Percentiles rank a stretch among this genome's conserved stretches.
These are phyloP conservation scores for Dicrostonyx torquatus DNA, from an alignment of 2,797 vertebrate genomes.

Conservation along the genomic window DNA sequence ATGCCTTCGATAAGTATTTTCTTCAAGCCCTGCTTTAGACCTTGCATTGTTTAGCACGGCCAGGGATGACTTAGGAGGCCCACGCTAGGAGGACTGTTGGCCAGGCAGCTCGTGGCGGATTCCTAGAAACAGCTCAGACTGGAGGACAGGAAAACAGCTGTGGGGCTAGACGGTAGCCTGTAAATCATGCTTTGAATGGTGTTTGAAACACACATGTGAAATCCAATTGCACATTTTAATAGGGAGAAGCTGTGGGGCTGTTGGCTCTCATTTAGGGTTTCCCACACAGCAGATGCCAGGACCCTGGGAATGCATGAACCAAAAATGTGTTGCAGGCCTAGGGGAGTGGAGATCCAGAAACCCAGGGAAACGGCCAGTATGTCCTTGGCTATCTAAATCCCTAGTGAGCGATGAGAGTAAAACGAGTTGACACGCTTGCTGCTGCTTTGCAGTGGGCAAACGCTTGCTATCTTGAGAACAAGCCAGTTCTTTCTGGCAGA, in stretches of 20 bases:
- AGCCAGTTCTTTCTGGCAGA: constrained; percentile 70
- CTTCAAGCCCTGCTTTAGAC: neutral
- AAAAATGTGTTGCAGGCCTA: constrained; percentile 73
- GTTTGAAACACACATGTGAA: constrained; percentile 75
- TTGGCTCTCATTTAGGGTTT: constrained; percentile 72
- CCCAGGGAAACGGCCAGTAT: constrained; percentile 62
- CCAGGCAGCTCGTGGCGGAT: constrained; percentile 53
- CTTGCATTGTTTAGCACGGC: neutral
- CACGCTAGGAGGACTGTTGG: neutral
- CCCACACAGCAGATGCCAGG: constrained; percentile 76
- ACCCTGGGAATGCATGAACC: constrained; percentile 66
- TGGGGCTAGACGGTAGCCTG: constrained; percentile 74
- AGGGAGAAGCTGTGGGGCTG: constrained; percentile 72
- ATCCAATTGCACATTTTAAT: constrained; percentile 78
- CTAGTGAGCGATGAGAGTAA: constrained; percentile 56
- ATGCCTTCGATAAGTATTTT: constrained; percentile 3
- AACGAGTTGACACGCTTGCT: constrained; percentile 48
- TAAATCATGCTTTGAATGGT: constrained; percentile 72
- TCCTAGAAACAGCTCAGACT: constrained; percentile 57
- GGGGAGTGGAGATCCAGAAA: constrained; percentile 65
- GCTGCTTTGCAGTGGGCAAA: constrained; percentile 68
- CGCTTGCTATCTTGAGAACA: constrained; percentile 62
- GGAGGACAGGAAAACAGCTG: constrained; percentile 70
- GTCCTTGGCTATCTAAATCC: constrained; percentile 67
- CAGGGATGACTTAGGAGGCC: neutral